A percentile compares a stretch with the other conserved stretches of the same genome.
These are phyloP conservation scores for Microtus oregoni DNA, from an alignment of 2,113 vertebrate genomes.

Conservation along the genomic window DNA sequence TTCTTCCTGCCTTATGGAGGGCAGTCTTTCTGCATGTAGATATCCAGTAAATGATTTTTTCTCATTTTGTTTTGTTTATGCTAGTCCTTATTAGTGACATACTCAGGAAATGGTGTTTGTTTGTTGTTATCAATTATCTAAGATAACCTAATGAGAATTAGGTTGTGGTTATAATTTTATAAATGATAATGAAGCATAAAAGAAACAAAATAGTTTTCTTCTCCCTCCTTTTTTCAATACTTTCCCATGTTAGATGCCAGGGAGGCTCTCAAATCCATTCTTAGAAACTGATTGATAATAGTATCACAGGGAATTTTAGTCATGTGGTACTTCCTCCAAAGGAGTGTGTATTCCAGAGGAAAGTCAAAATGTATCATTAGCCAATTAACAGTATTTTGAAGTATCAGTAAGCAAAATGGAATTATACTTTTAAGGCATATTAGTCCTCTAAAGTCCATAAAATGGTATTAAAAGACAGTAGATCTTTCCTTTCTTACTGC, in stretches of 20 bases:
- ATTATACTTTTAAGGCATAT: slow-evolving; percentile 36
- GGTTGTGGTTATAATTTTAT: background rate
- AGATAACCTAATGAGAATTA: background rate
- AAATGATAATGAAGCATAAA: slow-evolving; percentile 27
- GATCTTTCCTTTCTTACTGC: background rate
- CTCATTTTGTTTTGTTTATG: background rate
- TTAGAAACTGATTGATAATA: background rate
- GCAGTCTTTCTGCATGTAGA: background rate
- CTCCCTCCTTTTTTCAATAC: background rate
- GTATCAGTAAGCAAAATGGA: slow-evolving; percentile 5
- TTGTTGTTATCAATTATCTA: background rate
- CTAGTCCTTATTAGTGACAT: background rate
- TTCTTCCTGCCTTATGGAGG: background rate
- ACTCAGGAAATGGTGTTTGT: background rate
- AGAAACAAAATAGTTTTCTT: background rate
- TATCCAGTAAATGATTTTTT: background rate
- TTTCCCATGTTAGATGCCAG: background rate
- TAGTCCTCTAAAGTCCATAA: slow-evolving; percentile 3
- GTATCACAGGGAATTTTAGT: slow-evolving; percentile 21
- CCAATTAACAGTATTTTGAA: slow-evolving; percentile 17
- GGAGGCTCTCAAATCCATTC: background rate
- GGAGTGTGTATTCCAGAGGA: background rate
- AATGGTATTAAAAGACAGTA: background rate
- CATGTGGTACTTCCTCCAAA: background rate
- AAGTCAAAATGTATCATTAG: background rate